Conservation (phyloP, 2,888 invertebrate species). For the Drosophila fungiperda region DNA sequence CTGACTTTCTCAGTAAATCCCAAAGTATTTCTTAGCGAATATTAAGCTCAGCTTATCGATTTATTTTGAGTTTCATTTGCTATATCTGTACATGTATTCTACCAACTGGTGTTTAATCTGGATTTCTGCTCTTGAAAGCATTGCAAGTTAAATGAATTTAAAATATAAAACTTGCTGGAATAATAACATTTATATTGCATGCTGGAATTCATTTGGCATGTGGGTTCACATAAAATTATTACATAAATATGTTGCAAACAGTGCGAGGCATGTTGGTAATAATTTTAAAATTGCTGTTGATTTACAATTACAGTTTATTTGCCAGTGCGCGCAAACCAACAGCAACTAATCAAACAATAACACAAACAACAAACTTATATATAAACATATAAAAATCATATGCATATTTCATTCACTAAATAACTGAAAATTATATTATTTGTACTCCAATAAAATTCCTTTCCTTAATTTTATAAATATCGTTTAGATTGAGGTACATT, state of each 20-base stretch:
- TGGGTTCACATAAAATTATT: constrained; percentile 21
- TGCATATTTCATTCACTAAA: neutral
- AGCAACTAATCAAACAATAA: constrained; percentile 17
- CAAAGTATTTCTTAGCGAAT: neutral
- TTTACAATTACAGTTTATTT: constrained; percentile 80
- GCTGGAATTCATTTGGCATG: constrained; percentile 42
- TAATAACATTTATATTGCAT: constrained; percentile 60
- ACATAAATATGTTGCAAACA: constrained; percentile 67
- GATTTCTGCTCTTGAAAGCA: neutral
- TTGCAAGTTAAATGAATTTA: neutral
- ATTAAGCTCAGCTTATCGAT: neutral
- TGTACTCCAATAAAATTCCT: neutral
- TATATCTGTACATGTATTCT: neutral
- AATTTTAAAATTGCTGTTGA: constrained; percentile 80
- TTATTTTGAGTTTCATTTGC: too few species aligned
- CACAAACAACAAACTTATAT: neutral
- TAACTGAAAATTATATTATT: neutral
- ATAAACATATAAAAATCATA: neutral
- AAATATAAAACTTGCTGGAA: constrained; percentile 37
- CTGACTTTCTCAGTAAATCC: neutral
- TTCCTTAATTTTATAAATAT: neutral
- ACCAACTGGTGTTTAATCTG: neutral
- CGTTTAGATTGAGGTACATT: neutral
- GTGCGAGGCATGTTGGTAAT: constrained; percentile 58
- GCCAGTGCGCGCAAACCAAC: constrained; percentile 10